Conservation (phyloP, 2,888 invertebrate genomes). For the Tetropium fuscum region DNA sequence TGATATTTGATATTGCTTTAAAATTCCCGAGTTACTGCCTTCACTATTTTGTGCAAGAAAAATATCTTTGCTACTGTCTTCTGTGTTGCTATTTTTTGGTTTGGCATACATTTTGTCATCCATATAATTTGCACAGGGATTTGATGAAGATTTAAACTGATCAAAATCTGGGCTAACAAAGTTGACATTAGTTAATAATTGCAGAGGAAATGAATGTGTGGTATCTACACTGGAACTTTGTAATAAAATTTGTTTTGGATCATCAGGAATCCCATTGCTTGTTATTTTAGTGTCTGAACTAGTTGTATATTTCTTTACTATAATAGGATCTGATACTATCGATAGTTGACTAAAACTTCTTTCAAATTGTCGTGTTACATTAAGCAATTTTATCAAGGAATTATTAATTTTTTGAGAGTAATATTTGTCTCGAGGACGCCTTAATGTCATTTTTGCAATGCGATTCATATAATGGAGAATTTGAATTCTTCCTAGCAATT, state of each 20-base stretch:
- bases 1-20: no score
- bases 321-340: background rate
- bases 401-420: constrained; percentile 13
- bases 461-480: constrained; percentile 13
- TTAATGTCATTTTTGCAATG: constrained; percentile 23
- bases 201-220: constrained; percentile 3
- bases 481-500: constrained; percentile 13
- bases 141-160: no score
- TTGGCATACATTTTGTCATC: no score
- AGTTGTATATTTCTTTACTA: background rate
- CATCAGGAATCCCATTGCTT: background rate
- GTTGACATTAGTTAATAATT: constrained; percentile 10
- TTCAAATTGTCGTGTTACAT: constrained; percentile 7
- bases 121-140: background rate
- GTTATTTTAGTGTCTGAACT: background rate
- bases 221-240: background rate
- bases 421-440: background rate
- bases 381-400: constrained; percentile 12
- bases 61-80: no score
- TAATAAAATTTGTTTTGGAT: constrained; percentile 14
- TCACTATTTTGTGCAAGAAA: no score
- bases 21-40: no score
- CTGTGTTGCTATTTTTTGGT: no score
- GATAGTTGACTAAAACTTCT: constrained; percentile 5
- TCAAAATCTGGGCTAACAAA: no score